A percentile compares a stretch with the other conserved stretches of the same genome.
Conservation (phyloP, 37 sponge, comb jelly and placozoan genomes). For the Cladorhizidae sp. region DNA sequence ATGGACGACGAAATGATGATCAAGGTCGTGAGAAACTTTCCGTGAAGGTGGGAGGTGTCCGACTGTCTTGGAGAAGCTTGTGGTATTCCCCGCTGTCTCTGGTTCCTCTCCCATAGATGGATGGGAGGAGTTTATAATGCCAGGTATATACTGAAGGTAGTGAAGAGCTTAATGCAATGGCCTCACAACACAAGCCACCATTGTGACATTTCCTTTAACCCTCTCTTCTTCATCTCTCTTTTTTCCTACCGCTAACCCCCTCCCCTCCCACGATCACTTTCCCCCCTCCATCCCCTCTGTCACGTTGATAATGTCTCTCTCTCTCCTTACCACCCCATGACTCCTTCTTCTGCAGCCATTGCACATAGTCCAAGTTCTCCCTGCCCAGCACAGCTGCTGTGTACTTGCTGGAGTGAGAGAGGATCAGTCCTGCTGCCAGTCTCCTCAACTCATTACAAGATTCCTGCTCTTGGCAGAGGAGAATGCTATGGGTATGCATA, state of each 20-base stretch:
- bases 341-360: conserved; percentile 70
- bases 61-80: too few relatives aligned
- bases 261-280: neutral
- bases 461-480: conserved; percentile 16
- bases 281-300: neutral
- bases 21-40: too few relatives aligned
- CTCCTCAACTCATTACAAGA: conserved; percentile 47
- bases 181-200: too few relatives aligned
- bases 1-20: too few relatives aligned
- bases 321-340: conserved; percentile 68
- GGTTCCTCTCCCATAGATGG: too few relatives aligned
- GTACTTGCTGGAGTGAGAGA: conserved; percentile 64
- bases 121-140: too few relatives aligned
- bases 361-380: conserved; percentile 28
- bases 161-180: too few relatives aligned
- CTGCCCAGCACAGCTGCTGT: conserved; percentile 48
- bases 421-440: conserved; percentile 55
- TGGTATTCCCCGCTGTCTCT: too few relatives aligned
- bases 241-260: neutral
- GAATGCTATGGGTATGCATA: conserved; percentile 17
- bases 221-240: neutral
- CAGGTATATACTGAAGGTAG: too few relatives aligned
- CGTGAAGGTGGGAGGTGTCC: too few relatives aligned
- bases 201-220: neutral
- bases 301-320: neutral